Percentiles rank a stretch among this genome's conserved stretches.
Evolutionary conservation across 2,113 vertebrate genomes (phyloP).

Genomic region (Benitochromis conjunctus): DNA sequence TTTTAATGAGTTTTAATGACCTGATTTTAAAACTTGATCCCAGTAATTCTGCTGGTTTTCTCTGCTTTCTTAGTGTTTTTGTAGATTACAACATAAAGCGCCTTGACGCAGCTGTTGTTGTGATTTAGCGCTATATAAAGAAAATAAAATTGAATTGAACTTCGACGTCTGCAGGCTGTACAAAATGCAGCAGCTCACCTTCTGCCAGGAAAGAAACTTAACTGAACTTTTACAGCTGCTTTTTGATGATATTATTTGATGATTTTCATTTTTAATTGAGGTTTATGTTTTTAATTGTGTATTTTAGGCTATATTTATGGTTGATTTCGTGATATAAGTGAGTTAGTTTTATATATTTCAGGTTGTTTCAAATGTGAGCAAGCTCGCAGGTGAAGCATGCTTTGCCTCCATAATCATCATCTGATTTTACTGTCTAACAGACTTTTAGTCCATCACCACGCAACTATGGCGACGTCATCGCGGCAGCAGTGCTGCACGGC

Average conservation of each 20-base stretch:
- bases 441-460: conserved; percentile 68
- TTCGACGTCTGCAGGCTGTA: background rate
- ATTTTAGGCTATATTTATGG: background rate
- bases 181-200: too few species aligned
- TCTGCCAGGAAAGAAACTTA: too few species aligned
- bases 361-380: background rate
- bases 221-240: too few species aligned
- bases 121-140: rapidly evolving
- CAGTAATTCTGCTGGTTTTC: background rate
- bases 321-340: background rate
- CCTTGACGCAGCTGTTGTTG: background rate
- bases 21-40: too few species aligned
- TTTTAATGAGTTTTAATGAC: too few species aligned
- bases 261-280: too few species aligned
- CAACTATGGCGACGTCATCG: conserved; percentile 82
- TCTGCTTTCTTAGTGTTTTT: background rate
- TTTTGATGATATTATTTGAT: too few species aligned
- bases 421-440: background rate
- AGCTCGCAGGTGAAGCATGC: background rate
- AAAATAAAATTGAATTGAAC: background rate
- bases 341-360: background rate
- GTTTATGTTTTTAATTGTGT: too few species aligned
- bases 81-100: background rate
- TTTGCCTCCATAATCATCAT: background rate
- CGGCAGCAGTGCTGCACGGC: conserved; percentile 75